These are phyloP conservation scores for Didymodactylos carnosus DNA, from an alignment of 2,888 invertebrate species.

Conservation along the genomic window DNA sequence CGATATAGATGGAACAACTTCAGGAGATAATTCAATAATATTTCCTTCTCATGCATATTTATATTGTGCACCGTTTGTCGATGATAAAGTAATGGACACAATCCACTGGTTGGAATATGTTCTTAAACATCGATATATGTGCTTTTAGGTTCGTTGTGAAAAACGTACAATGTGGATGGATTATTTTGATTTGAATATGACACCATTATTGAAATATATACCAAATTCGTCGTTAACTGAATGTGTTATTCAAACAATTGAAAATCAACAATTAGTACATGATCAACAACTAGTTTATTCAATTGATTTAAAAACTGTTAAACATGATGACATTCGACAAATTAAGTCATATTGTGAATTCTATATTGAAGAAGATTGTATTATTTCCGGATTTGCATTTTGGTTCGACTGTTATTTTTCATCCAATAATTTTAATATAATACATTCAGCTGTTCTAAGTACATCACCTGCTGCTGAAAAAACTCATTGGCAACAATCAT, in stretches of 20 bases:
- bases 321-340: conserved; percentile 19
- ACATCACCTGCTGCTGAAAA: conserved; percentile 53
- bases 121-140: too few relatives aligned
- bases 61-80: neutral
- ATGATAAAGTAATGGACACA: too few relatives aligned
- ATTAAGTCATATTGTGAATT: conserved; percentile 19
- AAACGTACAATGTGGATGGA: conserved; percentile 21
- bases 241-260: conserved; percentile 21
- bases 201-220: conserved; percentile 18
- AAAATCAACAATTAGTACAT: conserved; percentile 20
- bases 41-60: neutral
- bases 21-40: neutral
- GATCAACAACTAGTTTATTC: conserved; percentile 20
- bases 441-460: conserved; percentile 45
- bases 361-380: conserved; percentile 19
- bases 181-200: conserved; percentile 29
- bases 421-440: neutral
- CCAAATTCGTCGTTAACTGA: conserved; percentile 17
- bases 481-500: conserved; percentile 87
- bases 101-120: too few relatives aligned
- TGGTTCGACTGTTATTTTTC: conserved; percentile 31
- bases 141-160: neutral
- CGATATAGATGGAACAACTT: neutral
- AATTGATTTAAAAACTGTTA: conserved; percentile 24
- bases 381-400: conserved; percentile 27